phyloP scores from a whole-genome alignment of 2,888 invertebrate genomes.

The Drosophila stalkeri region DNA sequence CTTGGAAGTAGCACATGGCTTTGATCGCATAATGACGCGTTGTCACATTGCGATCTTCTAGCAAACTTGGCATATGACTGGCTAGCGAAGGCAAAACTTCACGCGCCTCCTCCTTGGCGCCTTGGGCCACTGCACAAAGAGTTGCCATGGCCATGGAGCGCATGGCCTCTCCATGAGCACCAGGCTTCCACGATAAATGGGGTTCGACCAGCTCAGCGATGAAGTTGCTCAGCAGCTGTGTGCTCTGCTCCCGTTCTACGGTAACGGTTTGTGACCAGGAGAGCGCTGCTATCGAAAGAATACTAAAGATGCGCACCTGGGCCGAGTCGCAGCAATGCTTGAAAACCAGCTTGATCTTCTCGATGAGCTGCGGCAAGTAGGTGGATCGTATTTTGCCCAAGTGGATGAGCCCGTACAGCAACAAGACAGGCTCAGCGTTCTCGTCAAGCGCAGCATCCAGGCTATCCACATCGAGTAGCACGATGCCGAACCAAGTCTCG shows the following conservation, averaged over 20 bases:
- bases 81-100: slow-evolving; percentile 74
- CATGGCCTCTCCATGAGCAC: slow-evolving; percentile 83
- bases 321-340: slow-evolving; percentile 79
- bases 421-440: slow-evolving; percentile 80
- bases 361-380: slow-evolving; percentile 73
- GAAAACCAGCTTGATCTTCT: slow-evolving; percentile 78
- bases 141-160: slow-evolving; percentile 84
- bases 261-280: slow-evolving; percentile 77
- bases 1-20: slow-evolving; percentile 78
- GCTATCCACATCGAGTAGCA: slow-evolving; percentile 78
- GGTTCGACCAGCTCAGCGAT: slow-evolving; percentile 76
- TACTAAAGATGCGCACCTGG: slow-evolving; percentile 83
- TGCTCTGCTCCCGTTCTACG: slow-evolving; percentile 61
- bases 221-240: slow-evolving; percentile 68
- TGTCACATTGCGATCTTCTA: slow-evolving; percentile 83
- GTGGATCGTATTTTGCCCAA: slow-evolving; percentile 73
- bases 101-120: slow-evolving; percentile 72
- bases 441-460: slow-evolving; percentile 82
- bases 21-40: slow-evolving; percentile 84
- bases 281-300: slow-evolving; percentile 81
- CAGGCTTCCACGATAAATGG: slow-evolving; percentile 82
- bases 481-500: slow-evolving; percentile 69
- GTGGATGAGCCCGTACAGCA: slow-evolving; percentile 82
- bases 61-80: slow-evolving; percentile 76
- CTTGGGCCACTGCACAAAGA: slow-evolving; percentile 82